A percentile compares a stretch with the other conserved stretches of the same genome.
phyloP scores from a whole-genome alignment of 2,797 vertebrate genomes.

The Etheostoma perlongum region DNA sequence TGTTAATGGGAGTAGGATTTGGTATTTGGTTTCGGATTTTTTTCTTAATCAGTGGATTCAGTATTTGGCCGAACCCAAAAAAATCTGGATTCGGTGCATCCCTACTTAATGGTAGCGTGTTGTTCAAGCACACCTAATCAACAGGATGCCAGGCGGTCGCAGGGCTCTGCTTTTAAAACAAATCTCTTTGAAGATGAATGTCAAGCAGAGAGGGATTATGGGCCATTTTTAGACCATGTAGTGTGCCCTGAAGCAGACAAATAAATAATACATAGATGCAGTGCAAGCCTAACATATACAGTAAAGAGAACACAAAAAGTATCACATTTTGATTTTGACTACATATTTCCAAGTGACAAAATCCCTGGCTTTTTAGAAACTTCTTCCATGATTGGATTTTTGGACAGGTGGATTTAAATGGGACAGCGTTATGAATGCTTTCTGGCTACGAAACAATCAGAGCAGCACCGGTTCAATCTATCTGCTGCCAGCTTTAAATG shows the following conservation, averaged over 20 bases:
- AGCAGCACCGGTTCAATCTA: constrained; percentile 31
- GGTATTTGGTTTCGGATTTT: too few species aligned
- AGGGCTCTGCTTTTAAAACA: constrained; percentile 61
- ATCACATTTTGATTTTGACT: not conserved
- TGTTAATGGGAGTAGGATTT: too few species aligned
- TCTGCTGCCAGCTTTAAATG: constrained; percentile 40
- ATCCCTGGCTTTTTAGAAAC: constrained; percentile 15
- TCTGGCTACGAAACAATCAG: constrained; percentile 45
- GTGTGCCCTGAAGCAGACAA: constrained; percentile 51
- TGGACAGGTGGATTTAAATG: constrained; percentile 46
- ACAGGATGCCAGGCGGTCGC: constrained; percentile 50
- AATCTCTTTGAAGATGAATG: constrained; percentile 75
- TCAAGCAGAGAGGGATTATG: constrained; percentile 65
- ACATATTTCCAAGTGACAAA: not conserved
- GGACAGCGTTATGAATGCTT: constrained; percentile 12
- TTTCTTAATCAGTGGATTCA: too few species aligned
- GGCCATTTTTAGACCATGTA: constrained; percentile 69
- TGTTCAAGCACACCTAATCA: constrained; percentile 58
- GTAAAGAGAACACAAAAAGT: constrained; percentile 27
- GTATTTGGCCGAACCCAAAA: too few species aligned
- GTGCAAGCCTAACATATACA: not conserved
- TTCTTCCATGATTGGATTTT: constrained; percentile 16
- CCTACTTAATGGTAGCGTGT: constrained; percentile 44
- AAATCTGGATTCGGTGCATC: too few species aligned
- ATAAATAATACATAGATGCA: constrained; percentile 47